A percentile compares a stretch with the other conserved stretches of the same genome.
These are phyloP conservation scores for Agonopterix alstromeriana DNA, from an alignment of 2,888 invertebrate species.

Conservation along the genomic window DNA sequence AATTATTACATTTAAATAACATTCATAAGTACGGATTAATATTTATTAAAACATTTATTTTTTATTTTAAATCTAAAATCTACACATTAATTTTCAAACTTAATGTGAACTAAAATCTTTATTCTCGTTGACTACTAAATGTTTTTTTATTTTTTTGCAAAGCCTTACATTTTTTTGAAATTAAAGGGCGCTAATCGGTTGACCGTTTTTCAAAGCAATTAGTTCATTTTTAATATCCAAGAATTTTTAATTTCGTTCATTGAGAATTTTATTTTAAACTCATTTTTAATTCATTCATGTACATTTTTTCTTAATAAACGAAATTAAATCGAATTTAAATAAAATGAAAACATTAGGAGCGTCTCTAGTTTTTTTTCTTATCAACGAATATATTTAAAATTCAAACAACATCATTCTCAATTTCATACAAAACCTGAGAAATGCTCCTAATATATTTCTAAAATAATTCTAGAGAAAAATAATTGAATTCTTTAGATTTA, in stretches of 20 bases:
- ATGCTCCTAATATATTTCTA: too few relatives aligned
- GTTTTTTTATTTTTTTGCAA: constrained; percentile 31
- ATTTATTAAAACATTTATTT: constrained; percentile 30
- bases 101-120: constrained; percentile 27
- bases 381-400: too few relatives aligned
- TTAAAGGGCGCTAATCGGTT: constrained; percentile 46
- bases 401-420: too few relatives aligned
- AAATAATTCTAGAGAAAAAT: too few relatives aligned
- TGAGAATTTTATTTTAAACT: constrained; percentile 13
- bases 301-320: too few relatives aligned
- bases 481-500: too few relatives aligned
- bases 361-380: too few relatives aligned
- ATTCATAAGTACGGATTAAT: constrained; percentile 47
- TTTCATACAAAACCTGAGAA: too few relatives aligned
- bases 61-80: constrained; percentile 20
- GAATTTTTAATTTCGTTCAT: constrained; percentile 25
- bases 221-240: constrained; percentile 21
- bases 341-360: constrained; percentile 6
- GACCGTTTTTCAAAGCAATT: constrained; percentile 56
- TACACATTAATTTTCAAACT: constrained; percentile 32
- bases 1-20: constrained; percentile 28
- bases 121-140: constrained; percentile 30
- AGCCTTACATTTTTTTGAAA: constrained; percentile 36
- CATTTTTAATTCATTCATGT: not conserved
- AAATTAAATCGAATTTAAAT: not conserved